phyloP scores from a whole-genome alignment of 2,113 vertebrate genomes.

The Hystrix cristata region DNA sequence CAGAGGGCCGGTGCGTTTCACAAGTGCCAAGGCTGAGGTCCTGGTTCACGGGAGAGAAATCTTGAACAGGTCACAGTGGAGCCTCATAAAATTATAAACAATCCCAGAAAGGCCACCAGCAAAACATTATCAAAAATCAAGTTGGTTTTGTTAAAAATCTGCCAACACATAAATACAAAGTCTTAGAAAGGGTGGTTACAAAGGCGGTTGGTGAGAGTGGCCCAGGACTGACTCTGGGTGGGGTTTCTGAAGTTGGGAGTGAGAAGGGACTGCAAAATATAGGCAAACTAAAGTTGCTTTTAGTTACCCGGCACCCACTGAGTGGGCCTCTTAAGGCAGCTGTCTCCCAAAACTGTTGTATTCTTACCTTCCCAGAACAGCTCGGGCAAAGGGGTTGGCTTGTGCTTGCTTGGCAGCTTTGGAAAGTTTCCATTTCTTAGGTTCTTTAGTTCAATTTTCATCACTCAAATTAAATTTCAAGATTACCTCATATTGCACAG shows the following conservation, averaged over 20 bases:
- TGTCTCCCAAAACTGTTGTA: neutral
- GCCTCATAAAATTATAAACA: neutral
- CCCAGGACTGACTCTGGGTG: neutral
- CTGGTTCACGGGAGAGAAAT: neutral
- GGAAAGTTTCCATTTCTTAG: neutral
- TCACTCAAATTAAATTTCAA: slow-evolving; percentile 38
- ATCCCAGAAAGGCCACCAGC: neutral
- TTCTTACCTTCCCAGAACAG: slow-evolving; percentile 8
- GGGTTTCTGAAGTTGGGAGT: neutral
- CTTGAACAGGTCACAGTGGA: neutral
- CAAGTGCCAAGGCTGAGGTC: neutral
- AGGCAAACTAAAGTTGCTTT: neutral
- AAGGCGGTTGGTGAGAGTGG: neutral
- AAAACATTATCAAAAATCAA: neutral
- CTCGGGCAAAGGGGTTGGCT: neutral
- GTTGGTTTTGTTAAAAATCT: neutral
- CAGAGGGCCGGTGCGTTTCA: neutral
- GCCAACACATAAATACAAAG: neutral
- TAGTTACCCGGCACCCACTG: neutral
- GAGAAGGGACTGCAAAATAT: neutral
- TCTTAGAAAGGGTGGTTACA: neutral
- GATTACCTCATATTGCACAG: neutral
- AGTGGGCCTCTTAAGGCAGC: neutral
- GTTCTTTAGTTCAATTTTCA: slow-evolving; percentile 56
- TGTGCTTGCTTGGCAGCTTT: neutral